A percentile compares a stretch with the other conserved stretches of the same genome.
Evolutionary conservation across 1,140 invertebrate genomes (phyloP).

Genomic region (Pseudomyrmex pallidus): DNA sequence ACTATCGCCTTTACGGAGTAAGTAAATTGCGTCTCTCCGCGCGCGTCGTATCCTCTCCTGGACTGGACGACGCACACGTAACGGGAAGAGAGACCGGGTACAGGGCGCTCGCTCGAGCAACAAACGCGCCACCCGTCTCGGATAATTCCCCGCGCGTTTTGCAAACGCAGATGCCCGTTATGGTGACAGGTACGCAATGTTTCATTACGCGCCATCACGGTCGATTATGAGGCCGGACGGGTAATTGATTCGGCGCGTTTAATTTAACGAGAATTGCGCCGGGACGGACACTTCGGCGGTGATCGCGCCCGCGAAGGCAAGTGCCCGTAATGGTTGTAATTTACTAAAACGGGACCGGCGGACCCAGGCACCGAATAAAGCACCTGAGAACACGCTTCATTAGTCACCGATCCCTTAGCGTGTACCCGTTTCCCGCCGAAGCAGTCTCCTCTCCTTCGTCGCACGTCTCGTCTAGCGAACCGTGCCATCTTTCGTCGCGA

Average conservation of each 20-base stretch:
- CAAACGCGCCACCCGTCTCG: conserved; percentile 45
- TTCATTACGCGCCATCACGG: conserved; percentile 68
- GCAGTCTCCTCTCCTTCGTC: conserved; percentile 19
- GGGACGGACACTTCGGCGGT: conserved; percentile 78
- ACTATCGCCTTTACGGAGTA: conserved; percentile 58
- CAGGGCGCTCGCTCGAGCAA: too few species aligned
- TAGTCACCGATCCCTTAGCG: conserved; percentile 73
- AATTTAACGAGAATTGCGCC: conserved; percentile 83
- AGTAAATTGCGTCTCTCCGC: conserved; percentile 56
- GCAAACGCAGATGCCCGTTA: conserved; percentile 63
- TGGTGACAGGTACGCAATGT: conserved; percentile 70
- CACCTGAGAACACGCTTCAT: conserved; percentile 78
- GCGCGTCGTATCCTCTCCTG: conserved; percentile 24
- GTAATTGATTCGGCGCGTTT: conserved; percentile 85
- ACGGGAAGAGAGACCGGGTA: conserved; percentile 25
- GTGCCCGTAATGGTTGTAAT: conserved; percentile 84
- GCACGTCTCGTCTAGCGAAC: conserved; percentile 1
- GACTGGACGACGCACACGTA: conserved; percentile 12
- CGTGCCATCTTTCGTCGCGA: conserved; percentile 20
- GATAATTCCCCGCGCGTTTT: conserved; percentile 49
- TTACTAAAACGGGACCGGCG: conserved; percentile 81
- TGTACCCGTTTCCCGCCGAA: conserved; percentile 47
- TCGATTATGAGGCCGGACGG: conserved; percentile 65
- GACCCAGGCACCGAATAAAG: conserved; percentile 76
- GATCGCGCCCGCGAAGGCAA: conserved; percentile 79